These are phyloP conservation scores for Anthopleura sola DNA, from an alignment of 64 coral and sea anemone species.

Conservation along the genomic window DNA sequence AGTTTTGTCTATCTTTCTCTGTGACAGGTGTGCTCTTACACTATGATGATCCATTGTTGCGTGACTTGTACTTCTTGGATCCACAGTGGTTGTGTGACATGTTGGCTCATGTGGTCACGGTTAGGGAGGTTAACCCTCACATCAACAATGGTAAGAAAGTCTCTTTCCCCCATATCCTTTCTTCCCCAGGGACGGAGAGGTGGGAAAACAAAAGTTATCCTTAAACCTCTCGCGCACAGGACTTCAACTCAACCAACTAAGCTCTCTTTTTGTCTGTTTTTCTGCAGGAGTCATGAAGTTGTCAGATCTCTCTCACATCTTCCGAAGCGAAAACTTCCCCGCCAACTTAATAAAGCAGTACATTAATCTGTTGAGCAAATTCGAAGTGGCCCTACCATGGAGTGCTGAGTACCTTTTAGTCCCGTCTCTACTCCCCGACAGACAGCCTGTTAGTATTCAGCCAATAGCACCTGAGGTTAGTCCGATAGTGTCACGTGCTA, in stretches of 20 bases:
- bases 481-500: constrained; percentile 63
- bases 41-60: constrained; percentile 91
- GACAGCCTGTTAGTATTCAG: constrained; percentile 68
- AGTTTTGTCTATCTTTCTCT: not conserved
- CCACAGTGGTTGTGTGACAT: constrained; percentile 99
- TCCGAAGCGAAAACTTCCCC: constrained; percentile 90
- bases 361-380: constrained; percentile 94
- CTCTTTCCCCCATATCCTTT: no score
- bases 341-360: constrained; percentile 89
- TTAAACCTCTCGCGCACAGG: no score
- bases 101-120: constrained; percentile 94
- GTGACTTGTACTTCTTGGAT: constrained; percentile 91
- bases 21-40: constrained; percentile 74
- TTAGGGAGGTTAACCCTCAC: constrained; percentile 95
- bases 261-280: not conserved
- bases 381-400: constrained; percentile 92
- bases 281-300: constrained; percentile 83
- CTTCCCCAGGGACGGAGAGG: no score
- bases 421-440: constrained; percentile 89
- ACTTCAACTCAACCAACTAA: not conserved
- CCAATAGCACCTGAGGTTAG: constrained; percentile 71
- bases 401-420: constrained; percentile 86
- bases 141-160: constrained; percentile 86
- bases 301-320: constrained; percentile 94
- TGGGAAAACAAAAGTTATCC: no score